Evolutionary conservation across 2,797 vertebrate species (phyloP), one percentile per base, ranked within the genome.

Genomic region (Luscinia luscinia): DNA sequence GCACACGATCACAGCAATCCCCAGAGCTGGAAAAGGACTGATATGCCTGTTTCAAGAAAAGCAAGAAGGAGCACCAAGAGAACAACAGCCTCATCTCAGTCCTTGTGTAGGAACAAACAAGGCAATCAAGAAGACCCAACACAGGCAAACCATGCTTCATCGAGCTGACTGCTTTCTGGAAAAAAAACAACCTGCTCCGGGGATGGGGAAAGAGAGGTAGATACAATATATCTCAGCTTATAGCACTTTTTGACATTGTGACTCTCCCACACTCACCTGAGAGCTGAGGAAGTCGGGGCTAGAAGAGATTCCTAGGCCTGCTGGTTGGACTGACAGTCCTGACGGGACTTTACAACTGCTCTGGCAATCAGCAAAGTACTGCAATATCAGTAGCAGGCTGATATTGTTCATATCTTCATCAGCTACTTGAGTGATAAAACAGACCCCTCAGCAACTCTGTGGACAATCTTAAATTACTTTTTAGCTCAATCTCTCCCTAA

Each of bases 1-100:
- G 12, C 36, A 77, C 11, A 12, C 0, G 0, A 68, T 6, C 17
- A 41, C 6, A 9, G 21, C 10, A 45, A 57, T 61, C 4, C 24
- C 19, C 32, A 79, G 24, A 49, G 24, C 0, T 4, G 2, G 24
- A 77, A 93, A 87, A 92, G 66, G 14, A 24, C 11, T 64, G 43
- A 11, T 43, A 54, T 4, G 12, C 9, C 18, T 46, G 23, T 46
- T 75, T 88, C 46, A 58, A 61, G 49, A 81, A 86, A 72, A 48
- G 11, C 7, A 69, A 81, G 68, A 51, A 79, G 28, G 27, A 72
- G 9, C 8, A 86, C 18, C 23, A 78, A 61, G 7, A 54, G 10
- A 77, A 57, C 20, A 73, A 61, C 40, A 49, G 34, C 6, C 34
- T 61, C 52, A 41, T 46, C 59, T 36, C 69, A 32, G 23, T 21